Percentiles rank a stretch among this genome's conserved stretches.
Evolutionary conservation across 2,113 vertebrate species (phyloP).

Genomic region (Notechis scutatus): DNA sequence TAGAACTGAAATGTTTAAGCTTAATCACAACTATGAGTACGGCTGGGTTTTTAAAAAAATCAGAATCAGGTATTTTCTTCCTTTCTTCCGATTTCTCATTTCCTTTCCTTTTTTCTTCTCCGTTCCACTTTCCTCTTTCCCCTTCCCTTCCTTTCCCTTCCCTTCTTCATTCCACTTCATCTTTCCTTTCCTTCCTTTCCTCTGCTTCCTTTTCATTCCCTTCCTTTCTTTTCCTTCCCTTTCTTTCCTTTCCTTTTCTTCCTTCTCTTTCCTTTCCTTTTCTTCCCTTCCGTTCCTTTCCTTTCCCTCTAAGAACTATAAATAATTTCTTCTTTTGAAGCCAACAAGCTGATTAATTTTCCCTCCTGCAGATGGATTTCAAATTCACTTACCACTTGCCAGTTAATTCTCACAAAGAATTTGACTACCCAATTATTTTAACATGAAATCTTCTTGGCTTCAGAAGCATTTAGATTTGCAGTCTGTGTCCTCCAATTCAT

Average conservation of each 20-base stretch:
- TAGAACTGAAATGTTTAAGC: too few species aligned
- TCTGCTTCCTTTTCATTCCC: too few species aligned
- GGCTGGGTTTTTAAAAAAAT: fast-evolving
- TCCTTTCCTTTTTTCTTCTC: too few species aligned
- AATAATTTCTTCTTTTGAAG: conserved; percentile 18
- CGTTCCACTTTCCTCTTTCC: neutral
- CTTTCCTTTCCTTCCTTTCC: too few species aligned
- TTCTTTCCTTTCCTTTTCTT: neutral
- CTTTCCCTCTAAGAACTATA: neutral
- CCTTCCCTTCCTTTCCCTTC: too few species aligned
- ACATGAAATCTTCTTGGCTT: conserved; percentile 13
- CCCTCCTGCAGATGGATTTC: neutral
- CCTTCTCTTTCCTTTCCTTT: fast-evolving
- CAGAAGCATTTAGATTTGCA: neutral
- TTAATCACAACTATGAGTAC: too few species aligned
- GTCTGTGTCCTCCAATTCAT: neutral
- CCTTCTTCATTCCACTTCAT: too few species aligned
- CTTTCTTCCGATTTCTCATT: too few species aligned
- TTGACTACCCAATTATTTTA: conserved; percentile 14
- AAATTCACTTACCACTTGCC: conserved; percentile 6
- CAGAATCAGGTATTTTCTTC: too few species aligned
- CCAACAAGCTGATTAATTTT: conserved; percentile 22
- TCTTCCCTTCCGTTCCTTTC: neutral
- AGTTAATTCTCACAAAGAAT: neutral
- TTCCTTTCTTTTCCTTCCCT: too few species aligned